Evolutionary conservation across 92 coral and sea anemone genomes (phyloP).

Genomic region (Blastomussa wellsi): DNA sequence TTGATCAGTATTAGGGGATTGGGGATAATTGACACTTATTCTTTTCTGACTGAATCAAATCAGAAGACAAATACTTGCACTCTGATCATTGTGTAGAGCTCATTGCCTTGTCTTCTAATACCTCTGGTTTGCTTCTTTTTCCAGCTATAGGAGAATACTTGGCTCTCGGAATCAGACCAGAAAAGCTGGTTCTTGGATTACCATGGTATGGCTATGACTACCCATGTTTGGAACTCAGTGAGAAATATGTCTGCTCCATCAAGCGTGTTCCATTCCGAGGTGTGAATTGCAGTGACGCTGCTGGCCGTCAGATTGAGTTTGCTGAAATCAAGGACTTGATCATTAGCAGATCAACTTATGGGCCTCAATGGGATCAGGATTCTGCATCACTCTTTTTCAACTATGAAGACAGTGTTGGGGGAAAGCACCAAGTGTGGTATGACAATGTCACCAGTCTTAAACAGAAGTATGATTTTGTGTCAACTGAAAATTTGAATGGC

Average conservation of each 20-base stretch:
- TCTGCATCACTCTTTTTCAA: slow-evolving; percentile 79
- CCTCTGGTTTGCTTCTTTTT: not conserved
- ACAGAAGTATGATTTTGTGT: slow-evolving; percentile 64
- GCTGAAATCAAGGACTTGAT: slow-evolving; percentile 80
- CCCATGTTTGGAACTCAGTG: slow-evolving; percentile 60
- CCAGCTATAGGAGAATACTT: slow-evolving; percentile 79
- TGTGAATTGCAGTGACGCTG: slow-evolving; percentile 98
- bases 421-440: slow-evolving; percentile 90
- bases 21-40: too few species aligned
- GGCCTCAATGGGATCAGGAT: slow-evolving; percentile 69
- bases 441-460: slow-evolving; percentile 79
- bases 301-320: slow-evolving; percentile 87
- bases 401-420: slow-evolving; percentile 73
- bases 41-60: too few species aligned
- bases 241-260: slow-evolving; percentile 70
- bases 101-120: not conserved
- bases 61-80: too few species aligned
- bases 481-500: slow-evolving; percentile 69
- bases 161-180: slow-evolving; percentile 67
- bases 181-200: slow-evolving; percentile 90
- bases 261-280: slow-evolving; percentile 90
- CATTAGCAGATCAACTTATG: slow-evolving; percentile 63
- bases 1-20: too few species aligned
- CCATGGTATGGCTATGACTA: slow-evolving; percentile 99
- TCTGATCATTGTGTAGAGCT: not conserved